Base-by-base conservation (phyloP, 1,140 invertebrate genomes). In the Maniola jurtina region DNA sequence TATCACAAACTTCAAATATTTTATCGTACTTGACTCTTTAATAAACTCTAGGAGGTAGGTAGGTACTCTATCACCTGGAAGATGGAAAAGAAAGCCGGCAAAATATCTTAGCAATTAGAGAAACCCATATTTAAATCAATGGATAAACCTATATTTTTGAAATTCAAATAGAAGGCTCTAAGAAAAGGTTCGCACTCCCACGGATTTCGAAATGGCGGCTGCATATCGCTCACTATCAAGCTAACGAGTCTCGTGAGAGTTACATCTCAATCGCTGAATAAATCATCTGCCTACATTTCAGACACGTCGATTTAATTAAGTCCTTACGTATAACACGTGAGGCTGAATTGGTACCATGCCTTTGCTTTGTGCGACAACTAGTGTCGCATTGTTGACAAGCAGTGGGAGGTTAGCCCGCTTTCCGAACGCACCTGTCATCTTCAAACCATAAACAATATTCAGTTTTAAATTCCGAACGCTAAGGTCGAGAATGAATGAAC, bases 301-400 rank as follows among this genome's bases (percentile, higher is more conserved):
- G 66, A 66, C 78, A 35, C 34, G 72, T 79, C 75, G 74, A 86
- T 87, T 89, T 89, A 89, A 89, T 89, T 86, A 88, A 89, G 81
- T 88, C 83, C 71, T 77, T 72, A 80, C 71, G 77, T 82, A 70
- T 74, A 81, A 83, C 83, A 87, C 86, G 84, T 84, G 83, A 80
- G 77, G 62, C 72, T 77, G 75, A 86, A 83, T n/a, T 84, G 65
- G 76, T 70, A 66, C 71, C 72, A 75, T 72, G 68, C 70, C 71
- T 71, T 71, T 67, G 71, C 75, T 71, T 84, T 80, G 75, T 86
- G 61, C 65, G 70, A 77, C 70, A 68, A 73, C 73, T 70, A 70
- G 74, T 75, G 77, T 79, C 76, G 79, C 73, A 83, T 89, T 89
- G 85, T 88, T 72, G 78, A 67, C 77, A 78, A 80, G 65, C 87